phyloP scores from a whole-genome alignment of 2,113 vertebrate species.

The Taxidea taxus region DNA sequence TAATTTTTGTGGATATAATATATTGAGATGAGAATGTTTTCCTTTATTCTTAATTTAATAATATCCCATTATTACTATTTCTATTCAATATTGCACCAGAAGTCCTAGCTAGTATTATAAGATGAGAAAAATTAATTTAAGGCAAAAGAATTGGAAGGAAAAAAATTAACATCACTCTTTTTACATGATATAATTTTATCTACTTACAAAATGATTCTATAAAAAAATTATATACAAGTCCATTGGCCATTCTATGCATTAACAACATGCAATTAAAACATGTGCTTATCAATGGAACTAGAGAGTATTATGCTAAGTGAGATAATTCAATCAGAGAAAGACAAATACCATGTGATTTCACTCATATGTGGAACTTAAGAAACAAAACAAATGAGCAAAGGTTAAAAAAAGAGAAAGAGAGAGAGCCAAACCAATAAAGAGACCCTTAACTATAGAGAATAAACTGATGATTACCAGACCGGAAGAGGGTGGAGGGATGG shows the following conservation, averaged over 20 bases:
- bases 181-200: not conserved
- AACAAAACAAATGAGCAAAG: not conserved
- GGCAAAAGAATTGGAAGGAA: not conserved
- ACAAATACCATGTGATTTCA: not conserved
- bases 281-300: not conserved
- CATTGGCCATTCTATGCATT: not conserved
- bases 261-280: not conserved
- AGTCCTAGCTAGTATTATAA: not conserved
- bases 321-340: not conserved
- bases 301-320: not conserved
- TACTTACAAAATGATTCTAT: not conserved
- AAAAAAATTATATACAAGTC: not conserved
- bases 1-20: not conserved
- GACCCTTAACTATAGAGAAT: not conserved
- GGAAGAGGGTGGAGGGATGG: not conserved
- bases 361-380: not conserved
- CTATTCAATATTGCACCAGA: not conserved
- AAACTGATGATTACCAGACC: not conserved
- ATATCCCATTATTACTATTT: not conserved
- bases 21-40: not conserved
- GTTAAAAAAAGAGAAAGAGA: not conserved
- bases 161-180: not conserved
- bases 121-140: not conserved
- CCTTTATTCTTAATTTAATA: not conserved
- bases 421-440: not conserved